These are phyloP conservation scores for Pipra filicauda DNA, from an alignment of 2,113 vertebrate genomes.

Conservation along the genomic window DNA sequence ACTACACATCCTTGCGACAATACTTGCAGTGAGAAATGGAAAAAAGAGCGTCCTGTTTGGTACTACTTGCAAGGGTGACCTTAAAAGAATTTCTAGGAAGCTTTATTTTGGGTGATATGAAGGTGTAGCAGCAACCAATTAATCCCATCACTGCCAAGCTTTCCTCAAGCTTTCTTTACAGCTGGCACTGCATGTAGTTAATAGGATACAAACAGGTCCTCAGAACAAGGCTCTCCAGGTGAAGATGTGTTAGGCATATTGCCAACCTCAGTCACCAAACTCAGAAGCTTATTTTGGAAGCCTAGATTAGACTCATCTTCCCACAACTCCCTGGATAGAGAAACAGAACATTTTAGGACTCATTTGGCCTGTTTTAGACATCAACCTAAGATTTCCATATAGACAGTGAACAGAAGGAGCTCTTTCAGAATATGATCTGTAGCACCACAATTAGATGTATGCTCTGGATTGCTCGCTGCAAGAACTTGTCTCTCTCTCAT, in stretches of 20 bases:
- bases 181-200: not conserved
- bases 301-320: not conserved
- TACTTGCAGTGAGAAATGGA: not conserved
- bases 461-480: not conserved
- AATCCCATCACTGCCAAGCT: not conserved
- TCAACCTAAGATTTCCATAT: not conserved
- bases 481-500: not conserved
- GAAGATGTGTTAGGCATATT: not conserved
- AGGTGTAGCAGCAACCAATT: not conserved
- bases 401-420: not conserved
- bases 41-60: not conserved
- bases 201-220: not conserved
- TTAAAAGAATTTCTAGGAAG: not conserved
- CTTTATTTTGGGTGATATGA: not conserved
- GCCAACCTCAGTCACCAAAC: not conserved
- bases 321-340: not conserved
- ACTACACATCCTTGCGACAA: not conserved
- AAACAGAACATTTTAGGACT: not conserved
- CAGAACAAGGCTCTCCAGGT: not conserved
- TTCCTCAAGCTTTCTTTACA: not conserved
- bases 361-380: not conserved
- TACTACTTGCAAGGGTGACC: not conserved
- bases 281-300: not conserved
- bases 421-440: not conserved
- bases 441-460: not conserved